A percentile compares a stretch with the other conserved stretches of the same genome.
Evolutionary conservation across 2,113 vertebrate species (phyloP).

Genomic region (Dasyurus viverrinus): DNA sequence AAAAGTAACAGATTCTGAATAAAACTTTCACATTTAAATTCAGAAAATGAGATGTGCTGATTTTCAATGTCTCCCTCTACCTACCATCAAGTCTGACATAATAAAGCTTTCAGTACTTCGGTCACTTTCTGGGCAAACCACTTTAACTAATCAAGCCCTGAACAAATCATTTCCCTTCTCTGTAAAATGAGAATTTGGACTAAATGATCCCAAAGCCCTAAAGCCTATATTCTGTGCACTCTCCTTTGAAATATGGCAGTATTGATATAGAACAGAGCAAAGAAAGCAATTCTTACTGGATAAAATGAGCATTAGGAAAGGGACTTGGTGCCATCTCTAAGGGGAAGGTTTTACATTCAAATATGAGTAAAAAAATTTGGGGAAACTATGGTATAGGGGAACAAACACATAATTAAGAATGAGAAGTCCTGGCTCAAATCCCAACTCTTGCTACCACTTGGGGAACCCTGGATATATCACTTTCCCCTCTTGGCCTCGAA

Average conservation of each 20-base stretch:
- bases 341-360: neutral
- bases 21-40: constrained; percentile 13
- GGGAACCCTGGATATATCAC: neutral
- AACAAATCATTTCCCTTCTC: neutral
- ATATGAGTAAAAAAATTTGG: constrained; percentile 35
- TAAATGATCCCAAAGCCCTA: neutral
- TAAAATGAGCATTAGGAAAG: neutral
- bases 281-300: neutral
- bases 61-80: neutral
- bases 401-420: neutral
- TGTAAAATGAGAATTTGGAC: neutral
- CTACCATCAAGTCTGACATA: neutral
- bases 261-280: neutral
- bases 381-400: neutral
- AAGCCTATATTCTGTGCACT: neutral
- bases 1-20: neutral
- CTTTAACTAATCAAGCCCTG: constrained; percentile 35
- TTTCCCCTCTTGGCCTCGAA: neutral
- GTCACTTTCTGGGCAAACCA: constrained; percentile 59
- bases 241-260: neutral
- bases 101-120: constrained; percentile 17
- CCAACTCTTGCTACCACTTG: neutral
- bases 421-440: neutral
- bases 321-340: neutral
- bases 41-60: constrained; percentile 23